phyloP scores from a whole-genome alignment of 2,888 invertebrate genomes.

The Platypus cylindrus region DNA sequence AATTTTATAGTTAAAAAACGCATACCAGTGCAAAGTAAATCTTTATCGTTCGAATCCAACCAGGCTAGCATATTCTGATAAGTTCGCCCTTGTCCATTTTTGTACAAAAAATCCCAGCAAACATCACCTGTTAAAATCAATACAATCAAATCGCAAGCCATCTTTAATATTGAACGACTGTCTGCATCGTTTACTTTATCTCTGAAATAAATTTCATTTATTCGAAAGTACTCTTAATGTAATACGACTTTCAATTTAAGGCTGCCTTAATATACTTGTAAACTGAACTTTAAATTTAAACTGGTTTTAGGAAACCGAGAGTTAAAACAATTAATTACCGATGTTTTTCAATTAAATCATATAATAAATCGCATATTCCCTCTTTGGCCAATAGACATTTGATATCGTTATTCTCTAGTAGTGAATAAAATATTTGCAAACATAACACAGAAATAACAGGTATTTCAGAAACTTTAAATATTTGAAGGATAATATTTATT shows the following conservation, averaged over 20 bases:
- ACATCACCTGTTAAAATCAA: conserved; percentile 78
- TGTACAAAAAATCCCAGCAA: conserved; percentile 76
- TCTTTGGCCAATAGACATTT: conserved; percentile 64
- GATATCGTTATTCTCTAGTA: conserved; percentile 69
- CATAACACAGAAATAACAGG: conserved; percentile 64
- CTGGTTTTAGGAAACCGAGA: too few species aligned
- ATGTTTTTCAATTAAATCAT: conserved; percentile 59
- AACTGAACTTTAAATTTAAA: too few species aligned
- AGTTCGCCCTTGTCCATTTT: conserved; percentile 56
- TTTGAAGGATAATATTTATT: conserved; percentile 41
- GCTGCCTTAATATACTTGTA: background rate
- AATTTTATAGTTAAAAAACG: too few species aligned
- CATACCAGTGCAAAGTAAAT: conserved; percentile 60
- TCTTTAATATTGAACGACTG: conserved; percentile 57
- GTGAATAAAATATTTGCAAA: conserved; percentile 61
- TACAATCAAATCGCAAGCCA: conserved; percentile 76
- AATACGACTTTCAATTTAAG: too few species aligned
- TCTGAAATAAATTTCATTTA: conserved; percentile 4
- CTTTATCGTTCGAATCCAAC: conserved; percentile 60
- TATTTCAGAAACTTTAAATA: conserved; percentile 50
- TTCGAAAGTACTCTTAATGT: background rate
- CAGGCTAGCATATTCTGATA: conserved; percentile 63
- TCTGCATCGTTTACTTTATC: conserved; percentile 47
- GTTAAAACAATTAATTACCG: conserved; percentile 28
- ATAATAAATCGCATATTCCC: conserved; percentile 63